Evolutionary conservation across 2,797 vertebrate species (phyloP).

Genomic region (Acanthopagrus latus): DNA sequence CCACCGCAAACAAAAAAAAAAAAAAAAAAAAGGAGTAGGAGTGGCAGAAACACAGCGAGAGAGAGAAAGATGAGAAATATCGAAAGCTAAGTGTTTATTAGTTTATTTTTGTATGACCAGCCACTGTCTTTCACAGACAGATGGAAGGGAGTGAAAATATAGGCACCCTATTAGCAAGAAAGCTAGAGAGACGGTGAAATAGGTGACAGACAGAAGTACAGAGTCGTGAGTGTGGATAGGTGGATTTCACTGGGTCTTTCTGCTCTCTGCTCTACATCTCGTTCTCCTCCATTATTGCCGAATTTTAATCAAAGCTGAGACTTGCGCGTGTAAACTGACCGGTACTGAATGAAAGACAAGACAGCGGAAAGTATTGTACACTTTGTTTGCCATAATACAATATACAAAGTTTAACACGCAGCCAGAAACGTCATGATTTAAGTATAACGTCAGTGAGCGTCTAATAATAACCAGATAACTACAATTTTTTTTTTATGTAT

Average conservation of each 20-base stretch:
- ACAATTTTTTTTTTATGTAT: not conserved
- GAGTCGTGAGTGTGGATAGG: not conserved
- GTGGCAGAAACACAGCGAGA: conserved; percentile 7
- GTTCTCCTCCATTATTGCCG: not conserved
- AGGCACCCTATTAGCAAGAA: not conserved
- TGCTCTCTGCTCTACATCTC: not conserved
- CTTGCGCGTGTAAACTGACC: not conserved
- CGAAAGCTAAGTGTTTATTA: not conserved
- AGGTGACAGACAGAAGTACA: not conserved
- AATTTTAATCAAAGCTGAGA: conserved; percentile 6
- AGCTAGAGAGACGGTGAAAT: not conserved
- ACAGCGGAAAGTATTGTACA: not conserved
- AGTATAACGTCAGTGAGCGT: not conserved
- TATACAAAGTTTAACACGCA: not conserved
- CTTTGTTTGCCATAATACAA: not conserved
- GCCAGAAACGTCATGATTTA: not conserved
- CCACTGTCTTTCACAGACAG: conserved; percentile 5
- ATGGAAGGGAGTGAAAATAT: conserved; percentile 6
- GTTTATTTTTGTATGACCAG: not conserved
- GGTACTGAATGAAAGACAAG: not conserved
- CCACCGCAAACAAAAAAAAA: not conserved
- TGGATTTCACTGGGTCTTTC: not conserved
- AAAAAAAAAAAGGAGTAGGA: conserved; percentile 20
- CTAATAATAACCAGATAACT: conserved; percentile 3
- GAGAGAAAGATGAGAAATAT: not conserved